A percentile compares a stretch with the other conserved stretches of the same genome.
These are phyloP conservation scores for Octomys mimax DNA, from an alignment of 2,797 vertebrate genomes.

Conservation along the genomic window DNA sequence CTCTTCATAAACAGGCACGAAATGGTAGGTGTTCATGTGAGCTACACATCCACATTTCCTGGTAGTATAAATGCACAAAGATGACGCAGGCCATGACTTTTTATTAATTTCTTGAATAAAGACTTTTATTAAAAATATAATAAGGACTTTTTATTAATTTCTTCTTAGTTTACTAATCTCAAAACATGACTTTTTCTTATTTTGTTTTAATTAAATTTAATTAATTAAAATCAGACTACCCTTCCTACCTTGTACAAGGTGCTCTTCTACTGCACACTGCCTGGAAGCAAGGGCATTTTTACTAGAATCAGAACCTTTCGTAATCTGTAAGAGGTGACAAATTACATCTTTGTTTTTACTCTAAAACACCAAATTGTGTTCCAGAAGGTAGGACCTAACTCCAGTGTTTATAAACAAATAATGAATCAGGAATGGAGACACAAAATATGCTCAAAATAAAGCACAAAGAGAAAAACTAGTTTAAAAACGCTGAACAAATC, in stretches of 20 bases:
- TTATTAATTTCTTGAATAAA: not conserved
- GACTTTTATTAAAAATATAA: too few relatives aligned
- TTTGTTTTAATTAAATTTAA: not conserved
- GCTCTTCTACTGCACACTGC: not conserved
- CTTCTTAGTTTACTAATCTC: not conserved
- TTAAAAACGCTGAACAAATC: not conserved
- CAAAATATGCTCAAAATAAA: constrained; percentile 2
- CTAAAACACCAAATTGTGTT: not conserved
- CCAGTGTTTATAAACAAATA: not conserved
- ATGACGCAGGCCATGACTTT: not conserved
- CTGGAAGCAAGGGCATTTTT: not conserved
- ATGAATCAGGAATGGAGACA: not conserved
- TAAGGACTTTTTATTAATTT: not conserved
- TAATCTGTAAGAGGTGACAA: not conserved
- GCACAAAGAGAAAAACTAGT: not conserved
- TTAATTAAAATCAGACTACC: not conserved
- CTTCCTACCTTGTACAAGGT: not conserved
- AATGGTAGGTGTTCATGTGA: not conserved
- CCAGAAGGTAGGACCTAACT: not conserved
- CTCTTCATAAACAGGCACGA: not conserved
- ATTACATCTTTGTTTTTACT: not conserved
- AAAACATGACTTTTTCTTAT: not conserved
- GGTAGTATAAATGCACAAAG: not conserved
- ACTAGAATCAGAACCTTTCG: not conserved
- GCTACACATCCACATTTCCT: not conserved